phyloP scores from a whole-genome alignment of 2,888 invertebrate species.

The Epinotia demarniana region DNA sequence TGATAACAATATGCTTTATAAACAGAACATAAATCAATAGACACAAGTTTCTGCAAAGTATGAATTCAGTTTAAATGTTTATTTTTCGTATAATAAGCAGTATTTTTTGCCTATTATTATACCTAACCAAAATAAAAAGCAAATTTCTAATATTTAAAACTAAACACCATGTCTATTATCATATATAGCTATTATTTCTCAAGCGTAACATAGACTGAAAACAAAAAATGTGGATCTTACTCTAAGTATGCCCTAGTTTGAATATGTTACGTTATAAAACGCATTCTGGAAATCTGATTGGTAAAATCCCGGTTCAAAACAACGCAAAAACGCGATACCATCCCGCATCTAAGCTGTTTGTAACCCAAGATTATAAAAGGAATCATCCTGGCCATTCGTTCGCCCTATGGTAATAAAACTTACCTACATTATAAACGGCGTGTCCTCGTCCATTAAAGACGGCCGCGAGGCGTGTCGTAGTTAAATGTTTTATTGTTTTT shows the following conservation, averaged over 20 bases:
- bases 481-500: conserved; percentile 78
- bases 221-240: too few species aligned
- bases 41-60: too few species aligned
- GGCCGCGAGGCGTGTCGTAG: conserved; percentile 72
- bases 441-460: conserved; percentile 69
- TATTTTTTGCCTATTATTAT: not conserved
- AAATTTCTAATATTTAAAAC: too few species aligned
- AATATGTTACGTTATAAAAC: not conserved
- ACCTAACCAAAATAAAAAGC: too few species aligned
- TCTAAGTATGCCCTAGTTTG: too few species aligned
- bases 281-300: not conserved
- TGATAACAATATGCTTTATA: too few species aligned
- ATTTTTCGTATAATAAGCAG: not conserved
- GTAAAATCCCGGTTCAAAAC: not conserved
- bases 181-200: too few species aligned
- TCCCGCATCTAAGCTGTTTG: conserved; percentile 23
- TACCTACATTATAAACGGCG: conserved; percentile 77
- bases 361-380: conserved; percentile 39
- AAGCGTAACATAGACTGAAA: too few species aligned
- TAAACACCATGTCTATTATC: too few species aligned
- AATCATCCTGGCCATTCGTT: conserved; percentile 44
- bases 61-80: not conserved
- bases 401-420: conserved; percentile 75
- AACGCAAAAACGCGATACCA: conserved; percentile 1
- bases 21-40: too few species aligned